Base-by-base conservation (phyloP, 2,113 vertebrate genomes). In the Castor canadensis region DNA sequence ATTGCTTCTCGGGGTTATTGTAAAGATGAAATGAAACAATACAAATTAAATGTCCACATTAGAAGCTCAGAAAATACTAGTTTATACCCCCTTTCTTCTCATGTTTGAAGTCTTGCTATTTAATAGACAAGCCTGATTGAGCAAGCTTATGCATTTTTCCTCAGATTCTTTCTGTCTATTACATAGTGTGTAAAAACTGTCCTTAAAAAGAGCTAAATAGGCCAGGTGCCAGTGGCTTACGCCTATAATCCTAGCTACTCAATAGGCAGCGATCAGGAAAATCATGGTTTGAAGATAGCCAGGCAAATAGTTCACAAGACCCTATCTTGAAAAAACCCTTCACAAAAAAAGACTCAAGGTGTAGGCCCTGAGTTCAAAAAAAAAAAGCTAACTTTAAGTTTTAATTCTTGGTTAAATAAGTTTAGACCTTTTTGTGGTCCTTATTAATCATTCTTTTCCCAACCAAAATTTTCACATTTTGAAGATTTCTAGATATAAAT, bases 371-470 rank as follows among this genome's bases (percentile, higher is more conserved):
- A n/a, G n/a, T n/a, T n/a, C n/a, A n/a, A n/a, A n/a, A n/a, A n/a
- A n/a, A n/a, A 96, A 62, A 91, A 64, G 69, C 91, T 47, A 77
- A 62, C 84, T 93, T n/a, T n/a, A 83, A 47, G n/a, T 30, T 20
- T 54, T 71, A 86, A 38, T 40, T 71, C 28, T 38, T 93, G 49
- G 19, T 83, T 89, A 56, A 82, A 6, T 87, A 94, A 47, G 1
- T 87, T 85, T 85, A 66, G 66, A 13, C 45, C 75, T 91, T 89
- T 67, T 66, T 30, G 60, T 84, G 13, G 30, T 85, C 67, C 81
- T 80, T 77, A 76, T 91, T 95, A 84, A 81, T 95, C 16, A 86
- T 93, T 54, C 54, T 62, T 95, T 91, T 88, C 62, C 60, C 66
- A 81, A 26, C 28, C 76, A 49, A 96, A 80, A 38, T 66, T 86